Percentiles rank a stretch among this genome's conserved stretches.
phyloP scores from a whole-genome alignment of 2,888 invertebrate species.

The Lasioglossum vierecki region DNA sequence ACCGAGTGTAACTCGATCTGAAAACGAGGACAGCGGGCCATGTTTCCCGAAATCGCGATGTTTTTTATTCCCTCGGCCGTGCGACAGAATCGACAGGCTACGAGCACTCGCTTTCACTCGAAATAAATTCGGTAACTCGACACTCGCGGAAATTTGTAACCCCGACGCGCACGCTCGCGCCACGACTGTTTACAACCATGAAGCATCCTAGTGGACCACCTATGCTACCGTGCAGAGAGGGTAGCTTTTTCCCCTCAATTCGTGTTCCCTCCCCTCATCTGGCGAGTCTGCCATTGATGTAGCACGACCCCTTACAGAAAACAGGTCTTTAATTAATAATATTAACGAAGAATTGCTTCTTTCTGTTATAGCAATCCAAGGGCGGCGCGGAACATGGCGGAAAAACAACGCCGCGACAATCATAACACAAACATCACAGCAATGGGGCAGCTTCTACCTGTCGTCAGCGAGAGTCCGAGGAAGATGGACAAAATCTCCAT shows the following conservation, averaged over 20 bases:
- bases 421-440: constrained; percentile 94
- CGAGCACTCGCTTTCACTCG: neutral
- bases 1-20: constrained; percentile 24
- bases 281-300: too few relatives aligned
- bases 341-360: neutral
- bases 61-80: neutral
- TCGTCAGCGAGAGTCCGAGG: constrained; percentile 92
- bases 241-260: too few relatives aligned
- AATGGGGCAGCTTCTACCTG: constrained; percentile 92
- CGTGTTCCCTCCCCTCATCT: too few relatives aligned
- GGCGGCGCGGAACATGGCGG: constrained; percentile 94
- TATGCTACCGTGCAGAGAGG: neutral
- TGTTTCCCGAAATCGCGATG: neutral
- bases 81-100: neutral
- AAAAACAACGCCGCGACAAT: constrained; percentile 95
- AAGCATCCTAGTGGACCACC: neutral
- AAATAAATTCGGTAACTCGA: neutral
- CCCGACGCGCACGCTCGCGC: neutral
- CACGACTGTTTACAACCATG: neutral
- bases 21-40: neutral
- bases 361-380: constrained; percentile 88
- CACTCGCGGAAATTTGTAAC: neutral
- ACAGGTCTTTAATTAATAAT: too few relatives aligned
- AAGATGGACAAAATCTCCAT: constrained; percentile 96
- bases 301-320: too few relatives aligned